Percentiles rank a stretch among this genome's conserved stretches.
phyloP scores from a whole-genome alignment of 2,113 vertebrate genomes.

The Hymenochirus boettgeri region DNA sequence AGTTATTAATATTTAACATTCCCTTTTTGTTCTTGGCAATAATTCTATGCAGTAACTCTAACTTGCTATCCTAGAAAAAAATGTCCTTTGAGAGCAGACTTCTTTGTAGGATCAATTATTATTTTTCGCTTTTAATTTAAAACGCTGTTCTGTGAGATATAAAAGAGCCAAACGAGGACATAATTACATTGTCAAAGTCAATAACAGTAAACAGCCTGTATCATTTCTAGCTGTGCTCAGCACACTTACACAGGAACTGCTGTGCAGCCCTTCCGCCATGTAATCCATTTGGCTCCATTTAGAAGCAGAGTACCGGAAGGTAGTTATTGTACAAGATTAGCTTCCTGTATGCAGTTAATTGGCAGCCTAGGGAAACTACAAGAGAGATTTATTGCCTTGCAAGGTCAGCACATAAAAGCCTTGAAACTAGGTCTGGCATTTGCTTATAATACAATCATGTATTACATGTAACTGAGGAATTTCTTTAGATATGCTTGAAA shows the following conservation, averaged over 20 bases:
- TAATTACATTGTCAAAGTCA: conserved; percentile 63
- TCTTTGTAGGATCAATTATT: conserved; percentile 39
- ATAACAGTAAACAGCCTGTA: conserved; percentile 53
- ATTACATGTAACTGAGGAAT: conserved; percentile 27
- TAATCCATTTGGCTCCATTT: conserved; percentile 72
- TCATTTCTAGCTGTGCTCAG: conserved; percentile 61
- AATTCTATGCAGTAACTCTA: neutral
- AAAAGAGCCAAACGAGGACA: conserved; percentile 56
- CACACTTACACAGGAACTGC: conserved; percentile 59
- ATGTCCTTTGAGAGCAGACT: conserved; percentile 19
- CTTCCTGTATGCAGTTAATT: conserved; percentile 77
- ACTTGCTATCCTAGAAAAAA: conserved; percentile 20
- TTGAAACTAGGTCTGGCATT: conserved; percentile 42
- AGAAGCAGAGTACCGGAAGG: conserved; percentile 74
- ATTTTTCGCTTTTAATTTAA: conserved; percentile 41
- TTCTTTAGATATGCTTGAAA: too few relatives aligned
- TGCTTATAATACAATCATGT: conserved; percentile 33
- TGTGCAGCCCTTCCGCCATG: conserved; percentile 57
- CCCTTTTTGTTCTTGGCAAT: conserved; percentile 29
- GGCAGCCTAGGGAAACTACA: conserved; percentile 67
- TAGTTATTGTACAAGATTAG: conserved; percentile 76
- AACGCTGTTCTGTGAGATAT: conserved; percentile 7
- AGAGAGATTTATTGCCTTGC: conserved; percentile 67
- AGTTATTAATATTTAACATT: conserved; percentile 39
- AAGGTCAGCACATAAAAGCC: conserved; percentile 65